Conservation (phyloP, 2,888 invertebrate genomes). For the Tenthredo distinguenda region DNA sequence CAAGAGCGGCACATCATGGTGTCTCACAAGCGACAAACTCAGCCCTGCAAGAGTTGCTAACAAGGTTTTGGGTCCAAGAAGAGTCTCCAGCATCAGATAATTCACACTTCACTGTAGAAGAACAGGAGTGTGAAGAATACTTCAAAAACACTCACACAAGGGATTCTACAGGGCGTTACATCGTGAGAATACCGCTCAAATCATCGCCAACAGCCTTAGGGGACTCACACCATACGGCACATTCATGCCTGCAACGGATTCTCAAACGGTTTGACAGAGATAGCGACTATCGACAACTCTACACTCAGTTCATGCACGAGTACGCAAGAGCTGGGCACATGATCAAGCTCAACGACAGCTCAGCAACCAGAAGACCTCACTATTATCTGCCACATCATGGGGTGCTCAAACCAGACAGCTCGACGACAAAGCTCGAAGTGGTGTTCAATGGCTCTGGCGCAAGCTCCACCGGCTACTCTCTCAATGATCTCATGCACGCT, state of each 20-base stretch:
- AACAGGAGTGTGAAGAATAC: conserved; percentile 54
- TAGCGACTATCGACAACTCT: background rate
- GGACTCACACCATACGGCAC: background rate
- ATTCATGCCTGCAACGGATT: background rate
- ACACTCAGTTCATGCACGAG: conserved; percentile 6
- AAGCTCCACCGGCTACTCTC: background rate
- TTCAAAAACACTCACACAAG: conserved; percentile 50
- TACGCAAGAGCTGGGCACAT: conserved; percentile 1
- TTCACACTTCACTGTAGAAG: conserved; percentile 16
- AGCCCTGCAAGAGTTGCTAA: conserved; percentile 48
- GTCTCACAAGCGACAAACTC: background rate
- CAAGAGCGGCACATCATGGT: conserved; percentile 7
- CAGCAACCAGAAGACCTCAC: background rate
- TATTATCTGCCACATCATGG: conserved; percentile 46
- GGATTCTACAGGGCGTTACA: conserved; percentile 47
- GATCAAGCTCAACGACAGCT: background rate
- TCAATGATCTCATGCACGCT: conserved; percentile 53
- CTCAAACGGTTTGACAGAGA: conserved; percentile 7
- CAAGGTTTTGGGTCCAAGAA: conserved; percentile 54
- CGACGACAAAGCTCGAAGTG: conserved; percentile 29
- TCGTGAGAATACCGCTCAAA: conserved; percentile 52
- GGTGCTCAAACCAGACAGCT: conserved; percentile 40
- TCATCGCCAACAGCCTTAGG: background rate
- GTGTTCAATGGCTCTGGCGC: conserved; percentile 54
- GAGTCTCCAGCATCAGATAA: background rate